Evolutionary conservation across 2,888 invertebrate genomes (phyloP).

Genomic region (Melolontha melolontha): DNA sequence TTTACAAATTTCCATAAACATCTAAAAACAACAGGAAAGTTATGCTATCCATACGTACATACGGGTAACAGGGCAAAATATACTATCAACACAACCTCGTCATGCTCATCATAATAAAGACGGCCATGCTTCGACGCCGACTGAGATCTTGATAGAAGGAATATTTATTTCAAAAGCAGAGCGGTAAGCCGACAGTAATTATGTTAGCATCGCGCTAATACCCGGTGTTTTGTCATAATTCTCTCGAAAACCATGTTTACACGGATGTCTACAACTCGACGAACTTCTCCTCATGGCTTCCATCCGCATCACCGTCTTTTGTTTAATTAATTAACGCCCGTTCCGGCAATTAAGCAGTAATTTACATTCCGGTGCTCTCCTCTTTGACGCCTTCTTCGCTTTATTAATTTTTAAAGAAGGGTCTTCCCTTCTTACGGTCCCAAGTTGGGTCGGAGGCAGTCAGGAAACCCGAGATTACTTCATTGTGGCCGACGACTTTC

Average conservation of each 20-base stretch:
- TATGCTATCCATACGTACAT: background rate
- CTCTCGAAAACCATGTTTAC: conserved; percentile 58
- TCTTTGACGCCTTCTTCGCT: conserved; percentile 51
- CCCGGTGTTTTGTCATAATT: conserved; percentile 61
- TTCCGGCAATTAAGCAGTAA: conserved; percentile 61
- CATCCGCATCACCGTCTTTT: conserved; percentile 52
- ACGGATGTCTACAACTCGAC: conserved; percentile 55
- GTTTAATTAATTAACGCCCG: conserved; percentile 64
- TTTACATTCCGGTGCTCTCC: conserved; percentile 57
- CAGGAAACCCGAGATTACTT: conserved; percentile 44
- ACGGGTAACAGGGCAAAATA: background rate
- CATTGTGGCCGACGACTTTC: conserved; percentile 38
- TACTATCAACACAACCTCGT: conserved; percentile 2
- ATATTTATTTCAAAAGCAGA: conserved; percentile 51
- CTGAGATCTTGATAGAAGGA: conserved; percentile 51
- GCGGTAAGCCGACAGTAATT: conserved; percentile 53
- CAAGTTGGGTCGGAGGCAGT: conserved; percentile 23
- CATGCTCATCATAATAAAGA: conserved; percentile 40
- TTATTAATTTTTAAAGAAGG: conserved; percentile 55
- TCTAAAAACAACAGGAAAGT: conserved; percentile 32
- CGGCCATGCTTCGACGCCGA: conserved; percentile 52
- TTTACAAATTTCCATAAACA: conserved; percentile 40
- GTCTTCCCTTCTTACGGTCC: conserved; percentile 26
- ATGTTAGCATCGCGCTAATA: conserved; percentile 56
- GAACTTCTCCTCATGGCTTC: conserved; percentile 17